These are phyloP conservation scores for Origma solitaria DNA, from an alignment of 2,113 vertebrate genomes.

Conservation along the genomic window DNA sequence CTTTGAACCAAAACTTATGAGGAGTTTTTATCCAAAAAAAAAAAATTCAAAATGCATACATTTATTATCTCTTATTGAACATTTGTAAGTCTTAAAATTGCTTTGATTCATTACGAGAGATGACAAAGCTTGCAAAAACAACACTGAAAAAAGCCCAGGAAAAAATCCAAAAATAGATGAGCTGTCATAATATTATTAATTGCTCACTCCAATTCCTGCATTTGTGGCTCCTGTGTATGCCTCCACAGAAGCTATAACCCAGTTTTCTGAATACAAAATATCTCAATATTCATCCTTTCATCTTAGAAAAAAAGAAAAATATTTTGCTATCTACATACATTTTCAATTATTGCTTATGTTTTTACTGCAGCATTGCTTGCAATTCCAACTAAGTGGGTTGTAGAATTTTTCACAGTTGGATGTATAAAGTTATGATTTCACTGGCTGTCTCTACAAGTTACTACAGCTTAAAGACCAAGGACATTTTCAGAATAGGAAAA, in stretches of 20 bases:
- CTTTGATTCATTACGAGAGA: neutral
- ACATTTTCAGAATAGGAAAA: neutral
- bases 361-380: neutral
- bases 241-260: neutral
- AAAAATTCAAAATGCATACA: neutral
- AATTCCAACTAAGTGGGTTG: neutral
- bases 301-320: neutral
- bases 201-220: neutral
- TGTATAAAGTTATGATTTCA: neutral
- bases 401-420: neutral
- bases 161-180: neutral
- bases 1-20: neutral
- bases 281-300: neutral
- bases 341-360: neutral
- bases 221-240: neutral
- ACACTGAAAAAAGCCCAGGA: accelerated
- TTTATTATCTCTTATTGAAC: neutral
- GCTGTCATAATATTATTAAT: neutral
- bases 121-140: neutral
- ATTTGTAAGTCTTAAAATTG: neutral
- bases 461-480: neutral
- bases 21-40: neutral
- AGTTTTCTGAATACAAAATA: neutral
- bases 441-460: neutral
- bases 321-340: neutral